Conservation (phyloP, 1,140 invertebrate species). For the Metopolophium dirhodum region DNA sequence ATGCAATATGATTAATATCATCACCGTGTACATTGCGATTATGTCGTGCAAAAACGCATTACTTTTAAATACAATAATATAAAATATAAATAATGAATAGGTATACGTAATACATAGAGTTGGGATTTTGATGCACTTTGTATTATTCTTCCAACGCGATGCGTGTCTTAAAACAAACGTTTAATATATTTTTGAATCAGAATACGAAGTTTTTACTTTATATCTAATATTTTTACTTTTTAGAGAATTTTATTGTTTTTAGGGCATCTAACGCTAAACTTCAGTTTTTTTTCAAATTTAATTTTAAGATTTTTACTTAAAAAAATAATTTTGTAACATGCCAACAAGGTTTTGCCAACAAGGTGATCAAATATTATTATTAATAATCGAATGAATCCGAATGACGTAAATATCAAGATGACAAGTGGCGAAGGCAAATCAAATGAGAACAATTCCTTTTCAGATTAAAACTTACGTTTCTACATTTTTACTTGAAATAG, state of each 20-base stretch:
- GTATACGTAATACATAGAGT: not conserved
- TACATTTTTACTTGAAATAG: not conserved
- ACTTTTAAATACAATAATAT: not conserved
- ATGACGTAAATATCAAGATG: not conserved
- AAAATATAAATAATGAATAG: not conserved
- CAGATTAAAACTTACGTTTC: not conserved
- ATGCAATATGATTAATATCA: not conserved
- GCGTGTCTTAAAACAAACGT: too few relatives aligned
- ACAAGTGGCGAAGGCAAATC: not conserved
- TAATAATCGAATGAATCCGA: not conserved
- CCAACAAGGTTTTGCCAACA: too few relatives aligned
- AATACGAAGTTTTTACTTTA: not conserved
- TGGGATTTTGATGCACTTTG: not conserved
- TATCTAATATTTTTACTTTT: not conserved
- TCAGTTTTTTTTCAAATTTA: not conserved
- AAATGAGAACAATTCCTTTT: not conserved
- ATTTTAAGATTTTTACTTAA: not conserved
- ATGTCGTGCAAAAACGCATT: not conserved
- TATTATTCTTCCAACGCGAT: not conserved
- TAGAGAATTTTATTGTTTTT: not conserved
- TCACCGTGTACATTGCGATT: not conserved
- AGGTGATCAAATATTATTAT: not conserved
- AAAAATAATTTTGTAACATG: not conserved
- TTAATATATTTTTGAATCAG: not conserved
- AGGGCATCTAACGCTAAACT: not conserved